These are phyloP conservation scores for Gavia stellata DNA, from an alignment of 2,113 vertebrate species.

Conservation along the genomic window DNA sequence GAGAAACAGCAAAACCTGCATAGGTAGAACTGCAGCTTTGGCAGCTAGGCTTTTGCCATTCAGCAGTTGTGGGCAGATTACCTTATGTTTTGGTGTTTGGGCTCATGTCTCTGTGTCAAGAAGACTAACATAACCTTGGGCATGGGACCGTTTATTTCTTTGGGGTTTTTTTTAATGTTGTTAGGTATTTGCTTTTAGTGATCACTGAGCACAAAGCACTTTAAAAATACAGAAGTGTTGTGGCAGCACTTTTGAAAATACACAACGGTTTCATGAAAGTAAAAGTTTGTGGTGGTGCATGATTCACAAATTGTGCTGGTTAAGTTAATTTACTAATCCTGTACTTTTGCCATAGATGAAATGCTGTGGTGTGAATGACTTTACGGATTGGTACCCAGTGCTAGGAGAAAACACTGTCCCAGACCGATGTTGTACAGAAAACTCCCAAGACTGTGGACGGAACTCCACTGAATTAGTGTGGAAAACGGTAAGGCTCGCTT, in stretches of 20 bases:
- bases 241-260: background rate
- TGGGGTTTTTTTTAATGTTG: background rate
- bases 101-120: background rate
- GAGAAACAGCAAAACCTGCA: background rate
- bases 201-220: background rate
- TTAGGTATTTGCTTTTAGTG: background rate
- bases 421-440: conserved; percentile 94
- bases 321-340: background rate
- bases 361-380: conserved; percentile 92
- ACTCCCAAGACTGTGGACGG: conserved; percentile 91
- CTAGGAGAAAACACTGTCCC: conserved; percentile 90
- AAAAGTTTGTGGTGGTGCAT: background rate
- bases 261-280: background rate
- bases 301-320: background rate
- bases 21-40: background rate
- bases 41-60: background rate
- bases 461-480: conserved; percentile 88
- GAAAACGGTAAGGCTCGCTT: conserved; percentile 76
- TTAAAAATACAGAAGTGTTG: background rate
- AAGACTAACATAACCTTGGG: background rate
- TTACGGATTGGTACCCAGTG: conserved; percentile 90
- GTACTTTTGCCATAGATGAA: conserved; percentile 79
- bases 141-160: background rate
- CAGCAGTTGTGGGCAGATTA: background rate
- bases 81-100: background rate